Percentiles rank a stretch among this genome's conserved stretches.
Evolutionary conservation across 2,797 vertebrate genomes (phyloP).

Genomic region (Lophura swinhoii): DNA sequence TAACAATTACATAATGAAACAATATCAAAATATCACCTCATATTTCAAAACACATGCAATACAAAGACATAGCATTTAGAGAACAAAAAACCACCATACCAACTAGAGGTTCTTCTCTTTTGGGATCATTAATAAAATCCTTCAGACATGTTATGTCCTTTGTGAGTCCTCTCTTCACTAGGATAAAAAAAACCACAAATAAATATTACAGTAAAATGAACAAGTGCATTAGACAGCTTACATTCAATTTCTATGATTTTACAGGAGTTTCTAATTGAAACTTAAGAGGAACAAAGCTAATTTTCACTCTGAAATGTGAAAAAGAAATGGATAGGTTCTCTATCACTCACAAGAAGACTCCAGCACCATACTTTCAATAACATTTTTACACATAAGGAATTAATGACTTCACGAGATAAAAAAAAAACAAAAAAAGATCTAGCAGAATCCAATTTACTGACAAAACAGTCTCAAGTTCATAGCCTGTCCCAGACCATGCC

Average conservation of each 20-base stretch:
- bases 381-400: background rate
- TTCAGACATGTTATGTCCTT: constrained; percentile 48
- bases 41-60: background rate
- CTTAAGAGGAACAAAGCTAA: background rate
- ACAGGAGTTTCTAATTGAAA: background rate
- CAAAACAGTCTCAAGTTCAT: background rate
- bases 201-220: background rate
- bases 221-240: background rate
- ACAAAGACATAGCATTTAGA: background rate
- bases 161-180: constrained; percentile 22
- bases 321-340: background rate
- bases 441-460: background rate
- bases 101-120: constrained; percentile 68
- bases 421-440: background rate
- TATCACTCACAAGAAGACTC: background rate
- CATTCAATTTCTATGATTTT: background rate
- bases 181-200: background rate
- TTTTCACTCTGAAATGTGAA: background rate
- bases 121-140: constrained; percentile 68
- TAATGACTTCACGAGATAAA: background rate
- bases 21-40: background rate
- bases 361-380: background rate
- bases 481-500: background rate
- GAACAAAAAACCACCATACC: constrained; percentile 35
- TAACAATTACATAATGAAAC: background rate